Evolutionary conservation across 2,888 invertebrate genomes (phyloP), one percentile per base, ranked within the genome.

Genomic region (Sinohyriopsis cumingii): DNA sequence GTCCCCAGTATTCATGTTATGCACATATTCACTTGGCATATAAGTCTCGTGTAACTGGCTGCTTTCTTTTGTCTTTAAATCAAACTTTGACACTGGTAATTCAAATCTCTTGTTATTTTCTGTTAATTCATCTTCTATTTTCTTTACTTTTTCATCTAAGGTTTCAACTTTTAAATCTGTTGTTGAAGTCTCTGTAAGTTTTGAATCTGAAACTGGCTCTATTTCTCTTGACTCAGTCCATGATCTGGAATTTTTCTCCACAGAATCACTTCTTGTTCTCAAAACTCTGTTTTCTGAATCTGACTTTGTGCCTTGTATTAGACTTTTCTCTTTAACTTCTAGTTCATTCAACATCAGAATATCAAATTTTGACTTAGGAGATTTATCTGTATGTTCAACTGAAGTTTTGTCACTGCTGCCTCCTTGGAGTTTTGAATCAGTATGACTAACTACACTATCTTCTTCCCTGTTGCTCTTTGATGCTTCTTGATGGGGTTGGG

Each of bases 21-120:
- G 73, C 3, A 83, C 79, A 78, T 84, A 84, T 72, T 86, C 83
- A 76, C 83, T 84, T 3, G 84, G 84, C 75, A 82, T 83, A 59
- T 69, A 70, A 59, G 77, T 77, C 28, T 69, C 62, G 19, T 55
- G 28, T 57, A 67, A 67, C 57, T 72, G 67, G 54, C 67, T 64
- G 54, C 62, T 45, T 62, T 65, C 68, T 56, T 19, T 19, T 15
- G 53, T 22, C 33, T 22, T 66, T 19, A 59, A 59, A 60, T 54
- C 45, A 9, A 18, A 28, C 15, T 20, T 18, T 45, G n/a, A 60
- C 53, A 20, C 24, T 67, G 67, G 56, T 24, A 56, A 61, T 45
- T 25, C 25, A 24, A 18, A 22, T 45, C 72, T 64, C 5, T 65
- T 67, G 59, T 66, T 71, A 71, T 66, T 75, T 59, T 68, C 68